Evolutionary conservation across 2,888 invertebrate species (phyloP), one percentile per base, ranked within the genome.

Genomic region (Caenorhabditis wallacei): DNA sequence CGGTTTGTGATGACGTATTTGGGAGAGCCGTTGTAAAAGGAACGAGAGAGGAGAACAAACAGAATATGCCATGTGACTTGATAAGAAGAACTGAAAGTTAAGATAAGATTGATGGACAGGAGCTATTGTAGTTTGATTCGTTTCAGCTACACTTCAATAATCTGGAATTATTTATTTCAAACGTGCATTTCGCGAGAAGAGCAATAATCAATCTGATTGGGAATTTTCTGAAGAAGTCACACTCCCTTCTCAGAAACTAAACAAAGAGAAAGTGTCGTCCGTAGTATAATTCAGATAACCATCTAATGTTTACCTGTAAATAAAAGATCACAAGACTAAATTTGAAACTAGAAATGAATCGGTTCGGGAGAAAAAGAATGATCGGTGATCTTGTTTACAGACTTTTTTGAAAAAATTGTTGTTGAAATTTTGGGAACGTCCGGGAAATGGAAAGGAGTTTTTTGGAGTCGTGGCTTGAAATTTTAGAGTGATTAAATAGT

Each of bases 281-380:
- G n/a, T 43, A 61, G 61, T 64, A 48, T 64, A 64, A 64, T 51
- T 64, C 46, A 64, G 64, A 64, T 64, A 48, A 51, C 48, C 64
- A 64, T 64, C 64, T 59, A n/a, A n/a, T n/a, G 59, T 63, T 63
- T 64, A 64, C 48, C 20, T 51, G 16, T 64, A 64, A 48, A 48
- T 37, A 40, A 59, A n/a, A 26, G 24, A 51, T 22, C 64, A 64
- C 64, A 30, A 64, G 64, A 20, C 18, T 24, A 24, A 13, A 18
- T 48, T 53, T 53, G 53, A 53, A 53, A n/a, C n/a, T n/a, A 53
- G 30, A 30, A 30, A 30, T 30, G 13, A 53, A 24, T 24, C 18
- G n/a, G 7, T 48, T 48, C n/a, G 46, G 46, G n/a, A n/a, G n/a
- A 48, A 24, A 24, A 10, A 13, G 11, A 51, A 16, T 20, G 51